Evolutionary conservation across 2,113 vertebrate genomes (phyloP).

Genomic region (Plecturocebus donacophilus): DNA sequence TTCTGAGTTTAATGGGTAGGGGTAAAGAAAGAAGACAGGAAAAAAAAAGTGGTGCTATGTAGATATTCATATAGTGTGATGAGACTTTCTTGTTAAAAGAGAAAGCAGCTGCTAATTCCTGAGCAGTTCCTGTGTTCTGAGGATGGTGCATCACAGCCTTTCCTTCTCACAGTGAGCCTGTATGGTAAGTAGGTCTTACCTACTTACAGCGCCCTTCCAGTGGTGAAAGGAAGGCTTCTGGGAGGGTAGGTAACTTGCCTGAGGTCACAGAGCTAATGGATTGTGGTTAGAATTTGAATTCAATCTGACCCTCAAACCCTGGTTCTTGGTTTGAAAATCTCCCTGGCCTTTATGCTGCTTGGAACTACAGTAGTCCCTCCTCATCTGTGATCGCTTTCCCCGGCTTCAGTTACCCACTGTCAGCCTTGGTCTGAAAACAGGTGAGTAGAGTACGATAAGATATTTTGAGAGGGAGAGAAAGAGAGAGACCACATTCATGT

Average conservation of each 20-base stretch:
- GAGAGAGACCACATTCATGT: neutral
- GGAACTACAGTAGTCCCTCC: neutral
- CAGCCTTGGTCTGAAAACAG: neutral
- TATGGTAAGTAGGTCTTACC: neutral
- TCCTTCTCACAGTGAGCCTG: neutral
- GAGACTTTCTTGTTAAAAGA: neutral
- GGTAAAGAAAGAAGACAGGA: neutral
- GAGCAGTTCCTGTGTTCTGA: neutral
- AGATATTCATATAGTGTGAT: neutral
- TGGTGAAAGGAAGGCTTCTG: neutral
- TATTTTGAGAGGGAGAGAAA: neutral
- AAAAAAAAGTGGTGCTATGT: neutral
- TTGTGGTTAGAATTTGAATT: neutral
- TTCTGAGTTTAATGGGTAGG: neutral
- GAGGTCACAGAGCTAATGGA: neutral
- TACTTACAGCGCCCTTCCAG: neutral
- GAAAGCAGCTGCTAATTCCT: neutral
- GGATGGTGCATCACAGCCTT: neutral
- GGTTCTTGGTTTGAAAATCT: slow-evolving; percentile 18
- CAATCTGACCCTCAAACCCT: neutral
- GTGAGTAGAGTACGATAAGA: neutral
- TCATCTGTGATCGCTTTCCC: neutral
- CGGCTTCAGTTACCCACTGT: neutral
- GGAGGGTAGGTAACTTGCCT: slow-evolving; percentile 17
- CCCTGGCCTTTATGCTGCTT: neutral